Conservation (phyloP, 2,797 vertebrate species). For the Oryzias dopingdopingensis region DNA sequence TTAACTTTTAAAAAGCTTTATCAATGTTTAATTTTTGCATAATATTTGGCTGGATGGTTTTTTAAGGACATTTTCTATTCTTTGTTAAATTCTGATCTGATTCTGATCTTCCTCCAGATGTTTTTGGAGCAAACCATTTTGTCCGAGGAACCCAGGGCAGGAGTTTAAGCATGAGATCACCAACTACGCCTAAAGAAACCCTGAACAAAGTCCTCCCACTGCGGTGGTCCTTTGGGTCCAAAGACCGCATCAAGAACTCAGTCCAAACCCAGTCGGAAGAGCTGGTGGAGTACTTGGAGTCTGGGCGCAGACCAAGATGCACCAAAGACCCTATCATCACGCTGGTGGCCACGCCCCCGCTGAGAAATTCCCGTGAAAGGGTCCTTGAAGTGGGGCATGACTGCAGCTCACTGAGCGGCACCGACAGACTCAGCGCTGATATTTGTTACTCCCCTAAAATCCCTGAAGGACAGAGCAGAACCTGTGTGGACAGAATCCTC, state of each 20-base stretch:
- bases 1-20: too few relatives aligned
- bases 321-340: slow-evolving; percentile 84
- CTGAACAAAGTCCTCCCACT: slow-evolving; percentile 78
- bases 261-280: slow-evolving; percentile 65
- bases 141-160: slow-evolving; percentile 75
- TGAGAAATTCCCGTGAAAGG: slow-evolving; percentile 47
- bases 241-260: slow-evolving; percentile 70
- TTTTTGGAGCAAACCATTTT: slow-evolving; percentile 70
- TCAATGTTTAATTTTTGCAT: too few relatives aligned
- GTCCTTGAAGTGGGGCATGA: slow-evolving; percentile 37
- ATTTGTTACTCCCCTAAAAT: slow-evolving; percentile 49
- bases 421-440: slow-evolving; percentile 45
- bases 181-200: slow-evolving; percentile 70
- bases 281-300: slow-evolving; percentile 89
- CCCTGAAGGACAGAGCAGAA: slow-evolving; percentile 65
- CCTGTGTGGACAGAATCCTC: slow-evolving; percentile 38
- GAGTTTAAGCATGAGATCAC: slow-evolving; percentile 83
- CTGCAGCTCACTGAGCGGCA: slow-evolving; percentile 48
- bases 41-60: too few relatives aligned
- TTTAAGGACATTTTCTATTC: too few relatives aligned
- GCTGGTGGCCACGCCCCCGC: slow-evolving; percentile 71
- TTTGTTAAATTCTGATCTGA: background rate
- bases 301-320: slow-evolving; percentile 85
- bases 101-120: slow-evolving; percentile 64
- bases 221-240: slow-evolving; percentile 84